These are phyloP conservation scores for Pteria penguin DNA, from an alignment of 2,888 invertebrate genomes.

Conservation along the genomic window DNA sequence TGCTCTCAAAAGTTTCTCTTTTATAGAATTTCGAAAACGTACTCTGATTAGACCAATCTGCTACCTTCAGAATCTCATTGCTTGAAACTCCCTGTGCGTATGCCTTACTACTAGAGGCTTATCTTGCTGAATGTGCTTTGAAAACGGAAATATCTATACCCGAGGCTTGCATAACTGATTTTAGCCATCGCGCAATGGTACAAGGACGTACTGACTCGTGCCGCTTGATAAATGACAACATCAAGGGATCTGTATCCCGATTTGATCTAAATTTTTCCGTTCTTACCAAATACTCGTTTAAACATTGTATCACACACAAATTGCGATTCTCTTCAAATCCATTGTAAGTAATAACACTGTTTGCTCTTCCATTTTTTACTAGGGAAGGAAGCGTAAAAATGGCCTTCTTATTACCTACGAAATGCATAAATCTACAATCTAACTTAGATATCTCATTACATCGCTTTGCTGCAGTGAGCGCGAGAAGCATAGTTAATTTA, in stretches of 20 bases:
- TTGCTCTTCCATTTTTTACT: neutral
- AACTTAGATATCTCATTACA: neutral
- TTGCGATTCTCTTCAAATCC: neutral
- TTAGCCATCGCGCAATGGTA: neutral
- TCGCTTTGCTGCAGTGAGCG: neutral
- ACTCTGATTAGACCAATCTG: neutral
- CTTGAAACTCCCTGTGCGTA: neutral
- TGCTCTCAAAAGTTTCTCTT: neutral
- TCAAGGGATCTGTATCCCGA: neutral
- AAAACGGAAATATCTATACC: neutral
- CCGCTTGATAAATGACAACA: neutral
- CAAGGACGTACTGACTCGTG: neutral
- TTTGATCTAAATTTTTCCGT: neutral
- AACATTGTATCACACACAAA: conserved; percentile 5
- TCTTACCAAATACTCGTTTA: neutral
- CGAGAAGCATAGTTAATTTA: neutral
- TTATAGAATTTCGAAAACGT: neutral
- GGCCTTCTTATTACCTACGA: neutral
- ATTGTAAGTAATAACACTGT: neutral
- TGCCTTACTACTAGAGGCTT: neutral
- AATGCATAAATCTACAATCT: conserved; percentile 9
- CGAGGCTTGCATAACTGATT: neutral
- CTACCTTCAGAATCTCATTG: neutral
- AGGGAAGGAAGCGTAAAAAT: neutral
- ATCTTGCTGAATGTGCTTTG: neutral